Base-by-base conservation (phyloP, 23 tunicate species). In the Ciona savignyi region DNA sequence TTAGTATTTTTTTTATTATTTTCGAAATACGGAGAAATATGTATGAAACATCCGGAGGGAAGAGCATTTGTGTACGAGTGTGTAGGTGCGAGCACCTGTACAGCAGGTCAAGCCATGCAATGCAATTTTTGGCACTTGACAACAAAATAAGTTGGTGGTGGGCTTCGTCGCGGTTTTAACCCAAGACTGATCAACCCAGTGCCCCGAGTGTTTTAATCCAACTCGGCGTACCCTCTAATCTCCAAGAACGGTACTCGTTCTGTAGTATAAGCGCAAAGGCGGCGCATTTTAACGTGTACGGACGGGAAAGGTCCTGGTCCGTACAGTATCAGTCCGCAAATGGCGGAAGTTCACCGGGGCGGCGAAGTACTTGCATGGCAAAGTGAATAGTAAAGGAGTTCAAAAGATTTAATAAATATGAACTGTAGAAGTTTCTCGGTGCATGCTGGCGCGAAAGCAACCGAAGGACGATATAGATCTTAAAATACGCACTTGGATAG, bases 51-150 rank as follows among this genome's bases (percentile, higher is more conserved):
- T 42, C 15, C 11, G 56, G 56, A 42, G 56, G 56, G 56, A 42
- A 42, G 56, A 42, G 56, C 56, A 42, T 42, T 42, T 42, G 56
- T 42, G 56, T 42, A 42, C 56, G 56, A 6, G 56, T 42, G 56
- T 42, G 56, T 42, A 42, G 56, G 56, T 42, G 56, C 56, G 15
- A 42, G 56, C 56, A 42, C 56, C 56, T 42, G 56, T 42, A 42
- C 56, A 42, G 56, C 56, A 42, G 56, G 56, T 42, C 56, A 42
- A 42, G 56, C 56, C 56, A 42, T 42, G 56, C 56, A 42, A 42
- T 42, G 56, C 56, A 42, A 42, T 42, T 42, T 42, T 42, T 42
- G 56, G 56, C 56, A 42, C 56, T 42, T 9, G 56, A 42, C 56
- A 42, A 42, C 56, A 6, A 42, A 42, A 42, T 6, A 9, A 42